These are phyloP conservation scores for Platichthys stellatus DNA, from an alignment of 2,113 vertebrate genomes.

Conservation along the genomic window DNA sequence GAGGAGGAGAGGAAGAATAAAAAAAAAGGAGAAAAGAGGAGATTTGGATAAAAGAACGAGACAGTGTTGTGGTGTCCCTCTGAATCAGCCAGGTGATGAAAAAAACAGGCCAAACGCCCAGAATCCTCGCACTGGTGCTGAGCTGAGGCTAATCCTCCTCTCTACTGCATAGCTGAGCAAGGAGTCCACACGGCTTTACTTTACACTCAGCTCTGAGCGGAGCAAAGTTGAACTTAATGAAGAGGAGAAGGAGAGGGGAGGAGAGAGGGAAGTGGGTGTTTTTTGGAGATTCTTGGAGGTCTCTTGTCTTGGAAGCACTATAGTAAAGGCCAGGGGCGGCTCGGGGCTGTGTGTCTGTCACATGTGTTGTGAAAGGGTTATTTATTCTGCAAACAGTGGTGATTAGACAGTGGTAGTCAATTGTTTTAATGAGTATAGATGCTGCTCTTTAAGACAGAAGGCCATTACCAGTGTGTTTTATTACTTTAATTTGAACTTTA, in stretches of 20 bases:
- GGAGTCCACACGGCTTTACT: slow-evolving; percentile 46
- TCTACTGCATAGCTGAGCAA: slow-evolving; percentile 77
- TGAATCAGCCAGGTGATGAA: slow-evolving; percentile 28
- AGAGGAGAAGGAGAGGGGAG: slow-evolving; percentile 34
- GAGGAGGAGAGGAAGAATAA: slow-evolving; percentile 1
- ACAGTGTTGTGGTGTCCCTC: not conserved
- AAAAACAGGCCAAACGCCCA: slow-evolving; percentile 23
- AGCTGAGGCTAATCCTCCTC: slow-evolving; percentile 59
- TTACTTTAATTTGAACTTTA: no score
- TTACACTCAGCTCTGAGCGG: slow-evolving; percentile 36
- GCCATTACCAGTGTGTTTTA: no score
- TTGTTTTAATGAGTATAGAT: no score
- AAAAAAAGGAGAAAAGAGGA: not conserved
- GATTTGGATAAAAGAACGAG: not conserved
- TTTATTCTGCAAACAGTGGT: no score
- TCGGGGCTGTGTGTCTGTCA: slow-evolving; percentile 22
- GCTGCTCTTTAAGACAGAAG: no score
- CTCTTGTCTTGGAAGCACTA: slow-evolving; percentile 15
- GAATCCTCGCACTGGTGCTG: slow-evolving; percentile 43
- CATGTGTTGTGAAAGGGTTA: not conserved
- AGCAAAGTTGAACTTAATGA: slow-evolving; percentile 5
- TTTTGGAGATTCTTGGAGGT: slow-evolving; percentile 22
- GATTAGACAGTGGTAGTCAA: no score
- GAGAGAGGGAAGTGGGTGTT: slow-evolving; percentile 49
- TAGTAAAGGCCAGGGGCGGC: slow-evolving; percentile 28